Conservation (phyloP, 2,113 vertebrate species). For the Platichthys flesus region DNA sequence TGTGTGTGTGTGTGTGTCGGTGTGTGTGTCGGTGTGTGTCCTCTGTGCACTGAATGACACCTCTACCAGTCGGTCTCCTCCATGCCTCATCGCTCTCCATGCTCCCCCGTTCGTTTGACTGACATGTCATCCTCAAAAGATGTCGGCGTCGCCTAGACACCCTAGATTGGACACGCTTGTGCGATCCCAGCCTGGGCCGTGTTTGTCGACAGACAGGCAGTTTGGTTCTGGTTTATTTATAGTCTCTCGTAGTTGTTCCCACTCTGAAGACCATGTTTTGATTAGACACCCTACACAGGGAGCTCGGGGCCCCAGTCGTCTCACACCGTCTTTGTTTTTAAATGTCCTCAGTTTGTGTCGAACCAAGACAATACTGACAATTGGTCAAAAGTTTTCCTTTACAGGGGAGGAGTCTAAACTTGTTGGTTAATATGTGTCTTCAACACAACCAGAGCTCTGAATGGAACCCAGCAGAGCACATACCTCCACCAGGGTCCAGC, state of each 20-base stretch:
- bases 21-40: conserved; percentile 4
- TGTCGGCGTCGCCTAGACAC: conserved; percentile 52
- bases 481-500: no score
- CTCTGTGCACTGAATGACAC: conserved; percentile 34
- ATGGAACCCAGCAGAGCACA: no score
- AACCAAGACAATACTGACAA: conserved; percentile 10
- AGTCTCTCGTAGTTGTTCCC: conserved; percentile 48
- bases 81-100: conserved; percentile 49
- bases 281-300: conserved; percentile 43
- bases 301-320: conserved; percentile 34
- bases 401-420: neutral
- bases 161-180: conserved; percentile 71
- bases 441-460: no score
- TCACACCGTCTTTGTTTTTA: conserved; percentile 31
- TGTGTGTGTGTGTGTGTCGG: neutral
- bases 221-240: conserved; percentile 69
- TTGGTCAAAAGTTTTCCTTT: neutral
- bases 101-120: conserved; percentile 64
- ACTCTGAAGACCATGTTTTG: conserved; percentile 52
- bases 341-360: conserved; percentile 4
- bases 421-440: no score
- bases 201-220: conserved; percentile 63
- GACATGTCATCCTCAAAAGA: conserved; percentile 69
- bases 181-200: conserved; percentile 34
- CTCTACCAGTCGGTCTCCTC: conserved; percentile 36